These are phyloP conservation scores for Muscicapa comitata DNA, from an alignment of 2,797 vertebrate genomes.

Conservation along the genomic window DNA sequence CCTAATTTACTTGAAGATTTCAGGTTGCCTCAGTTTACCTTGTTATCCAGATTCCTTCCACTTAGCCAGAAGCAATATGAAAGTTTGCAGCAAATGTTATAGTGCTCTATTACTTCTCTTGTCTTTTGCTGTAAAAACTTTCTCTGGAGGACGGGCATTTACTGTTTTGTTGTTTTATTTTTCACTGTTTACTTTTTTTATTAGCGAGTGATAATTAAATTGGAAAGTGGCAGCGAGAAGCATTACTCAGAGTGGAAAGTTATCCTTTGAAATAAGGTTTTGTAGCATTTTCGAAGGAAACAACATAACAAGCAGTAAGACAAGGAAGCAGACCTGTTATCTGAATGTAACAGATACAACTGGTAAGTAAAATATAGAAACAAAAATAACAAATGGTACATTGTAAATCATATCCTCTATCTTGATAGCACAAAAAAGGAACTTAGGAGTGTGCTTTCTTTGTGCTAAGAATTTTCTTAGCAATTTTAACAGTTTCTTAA, in stretches of 20 bases:
- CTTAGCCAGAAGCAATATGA: neutral
- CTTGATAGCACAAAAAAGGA: neutral
- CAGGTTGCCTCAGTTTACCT: neutral
- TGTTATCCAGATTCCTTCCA: neutral
- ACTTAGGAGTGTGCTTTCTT: neutral
- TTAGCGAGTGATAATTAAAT: neutral
- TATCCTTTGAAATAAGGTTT: neutral
- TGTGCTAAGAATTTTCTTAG: neutral
- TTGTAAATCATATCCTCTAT: neutral
- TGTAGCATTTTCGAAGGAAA: neutral
- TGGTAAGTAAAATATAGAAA: neutral
- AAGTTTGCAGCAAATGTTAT: neutral
- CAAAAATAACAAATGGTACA: neutral
- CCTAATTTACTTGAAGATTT: neutral
- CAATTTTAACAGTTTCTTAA: neutral
- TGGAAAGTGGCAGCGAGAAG: accelerated
- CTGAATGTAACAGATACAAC: neutral
- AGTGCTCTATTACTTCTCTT: neutral
- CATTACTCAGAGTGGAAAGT: neutral
- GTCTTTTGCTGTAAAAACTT: neutral
- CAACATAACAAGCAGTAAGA: neutral
- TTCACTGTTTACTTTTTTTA: neutral
- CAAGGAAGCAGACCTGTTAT: neutral
- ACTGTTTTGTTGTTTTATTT: neutral
- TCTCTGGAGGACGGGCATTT: neutral